Evolutionary conservation across 2,888 invertebrate genomes (phyloP).

Genomic region (Tetragonisca angustula): DNA sequence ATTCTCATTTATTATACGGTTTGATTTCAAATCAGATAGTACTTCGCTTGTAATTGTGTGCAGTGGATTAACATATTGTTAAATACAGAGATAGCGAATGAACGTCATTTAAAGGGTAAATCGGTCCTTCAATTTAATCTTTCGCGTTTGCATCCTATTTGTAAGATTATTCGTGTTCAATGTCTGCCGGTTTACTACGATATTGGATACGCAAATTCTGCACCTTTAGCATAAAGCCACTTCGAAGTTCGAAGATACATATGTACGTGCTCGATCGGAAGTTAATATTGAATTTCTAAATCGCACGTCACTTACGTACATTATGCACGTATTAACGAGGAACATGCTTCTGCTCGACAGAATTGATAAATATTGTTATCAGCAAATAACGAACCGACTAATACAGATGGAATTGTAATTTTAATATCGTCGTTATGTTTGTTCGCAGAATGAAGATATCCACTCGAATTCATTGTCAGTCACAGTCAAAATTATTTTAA

Average conservation of each 20-base stretch:
- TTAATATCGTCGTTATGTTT: neutral
- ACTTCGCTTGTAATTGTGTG: neutral
- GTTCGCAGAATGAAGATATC: neutral
- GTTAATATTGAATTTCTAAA: conserved; percentile 27
- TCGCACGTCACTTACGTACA: neutral
- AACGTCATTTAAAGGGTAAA: neutral
- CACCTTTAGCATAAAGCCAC: neutral
- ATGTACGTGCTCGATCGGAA: conserved; percentile 9
- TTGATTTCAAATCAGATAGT: neutral
- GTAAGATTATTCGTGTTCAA: conserved; percentile 1
- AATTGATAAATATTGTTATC: neutral
- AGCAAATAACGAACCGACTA: neutral
- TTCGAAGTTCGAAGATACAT: conserved; percentile 20
- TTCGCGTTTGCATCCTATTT: neutral
- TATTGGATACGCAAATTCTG: conserved; percentile 37
- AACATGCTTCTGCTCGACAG: neutral
- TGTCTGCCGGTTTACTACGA: conserved; percentile 14
- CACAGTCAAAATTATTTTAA: too few relatives aligned
- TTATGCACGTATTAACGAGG: neutral
- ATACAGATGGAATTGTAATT: neutral
- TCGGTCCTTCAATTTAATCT: neutral
- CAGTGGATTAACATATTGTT: neutral
- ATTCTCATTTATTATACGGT: neutral
- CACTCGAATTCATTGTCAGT: neutral
- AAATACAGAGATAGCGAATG: neutral